Percentiles rank a stretch among this genome's conserved stretches.
Conservation (phyloP, 2,888 invertebrate genomes). For the Notodonta dromedarius region DNA sequence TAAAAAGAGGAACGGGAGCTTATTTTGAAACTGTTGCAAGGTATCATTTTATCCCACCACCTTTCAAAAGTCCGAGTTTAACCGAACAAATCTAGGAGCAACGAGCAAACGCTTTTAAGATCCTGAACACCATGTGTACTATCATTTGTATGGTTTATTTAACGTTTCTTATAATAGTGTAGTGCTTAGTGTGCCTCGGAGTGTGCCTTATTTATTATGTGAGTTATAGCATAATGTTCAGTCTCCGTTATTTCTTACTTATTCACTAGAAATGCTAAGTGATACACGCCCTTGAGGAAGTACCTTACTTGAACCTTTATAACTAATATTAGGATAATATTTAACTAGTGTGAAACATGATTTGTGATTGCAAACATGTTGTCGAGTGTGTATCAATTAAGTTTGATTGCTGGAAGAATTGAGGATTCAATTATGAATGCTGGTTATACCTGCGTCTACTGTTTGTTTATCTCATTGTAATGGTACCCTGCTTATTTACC, state of each 20-base stretch:
- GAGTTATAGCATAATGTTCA: not conserved
- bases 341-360: slow-evolving; percentile 21
- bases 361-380: slow-evolving; percentile 26
- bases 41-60: no score
- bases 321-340: slow-evolving; percentile 16
- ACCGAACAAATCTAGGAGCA: no score
- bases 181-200: no score
- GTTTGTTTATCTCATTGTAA: slow-evolving; percentile 16
- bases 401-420: slow-evolving; percentile 27
- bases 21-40: no score
- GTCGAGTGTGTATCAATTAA: slow-evolving; percentile 34
- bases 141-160: no score
- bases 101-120: no score
- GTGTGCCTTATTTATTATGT: not conserved
- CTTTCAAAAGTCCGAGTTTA: no score
- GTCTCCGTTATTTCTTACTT: not conserved
- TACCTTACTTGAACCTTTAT: slow-evolving; percentile 13
- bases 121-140: no score
- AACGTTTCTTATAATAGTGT: no score
- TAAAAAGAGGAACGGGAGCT: no score
- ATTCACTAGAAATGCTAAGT: not conserved
- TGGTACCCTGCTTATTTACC: not conserved
- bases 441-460: slow-evolving; percentile 10
- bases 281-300: not conserved
- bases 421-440: slow-evolving; percentile 16